These are phyloP conservation scores for Campoletis raptor DNA, from an alignment of 2,888 invertebrate genomes.

Conservation along the genomic window DNA sequence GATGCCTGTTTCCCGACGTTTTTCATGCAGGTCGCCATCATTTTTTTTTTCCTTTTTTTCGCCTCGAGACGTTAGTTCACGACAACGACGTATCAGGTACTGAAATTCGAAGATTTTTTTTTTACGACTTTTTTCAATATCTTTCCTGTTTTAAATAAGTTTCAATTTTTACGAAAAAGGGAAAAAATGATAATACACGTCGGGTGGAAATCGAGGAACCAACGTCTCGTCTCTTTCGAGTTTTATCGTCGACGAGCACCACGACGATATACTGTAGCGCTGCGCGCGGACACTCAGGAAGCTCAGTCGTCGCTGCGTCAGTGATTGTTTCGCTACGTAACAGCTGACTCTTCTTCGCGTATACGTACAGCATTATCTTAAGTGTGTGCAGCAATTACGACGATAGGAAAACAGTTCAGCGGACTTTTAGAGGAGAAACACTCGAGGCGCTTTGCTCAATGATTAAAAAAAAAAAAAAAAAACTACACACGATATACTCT, in stretches of 20 bases:
- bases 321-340: conserved; percentile 32
- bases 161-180: neutral
- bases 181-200: conserved; percentile 5
- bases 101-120: neutral
- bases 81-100: conserved; percentile 21
- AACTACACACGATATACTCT: neutral
- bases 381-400: conserved; percentile 16
- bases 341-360: conserved; percentile 35
- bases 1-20: conserved; percentile 83
- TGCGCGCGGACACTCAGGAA: conserved; percentile 1
- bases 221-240: conserved; percentile 41
- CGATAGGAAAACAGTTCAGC: conserved; percentile 50
- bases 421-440: conserved; percentile 70
- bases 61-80: conserved; percentile 32
- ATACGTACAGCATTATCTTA: neutral
- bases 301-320: conserved; percentile 2
- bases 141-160: neutral
- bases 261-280: conserved; percentile 20
- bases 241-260: conserved; percentile 34
- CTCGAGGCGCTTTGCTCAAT: conserved; percentile 8
- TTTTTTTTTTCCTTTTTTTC: conserved; percentile 76
- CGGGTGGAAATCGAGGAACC: conserved; percentile 8
- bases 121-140: neutral
- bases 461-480: neutral
- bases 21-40: conserved; percentile 85